Base-by-base conservation (phyloP, 2,113 vertebrate genomes). In the Myotis brandtii region DNA sequence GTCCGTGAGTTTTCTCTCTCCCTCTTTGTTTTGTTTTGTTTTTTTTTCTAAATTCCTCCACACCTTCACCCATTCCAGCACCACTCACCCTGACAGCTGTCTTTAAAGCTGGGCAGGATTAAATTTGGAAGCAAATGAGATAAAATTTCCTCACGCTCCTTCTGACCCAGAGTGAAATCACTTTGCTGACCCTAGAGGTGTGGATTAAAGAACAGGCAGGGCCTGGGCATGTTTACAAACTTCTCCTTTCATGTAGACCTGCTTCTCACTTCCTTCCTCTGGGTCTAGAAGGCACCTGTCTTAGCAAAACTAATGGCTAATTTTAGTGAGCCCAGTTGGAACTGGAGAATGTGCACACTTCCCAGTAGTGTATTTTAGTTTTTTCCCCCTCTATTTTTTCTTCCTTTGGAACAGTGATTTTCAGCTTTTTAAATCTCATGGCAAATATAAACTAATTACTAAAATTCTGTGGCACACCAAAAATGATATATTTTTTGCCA, bases 51-150 rank as follows among this genome's bases (percentile, higher is more conserved):
- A 32, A 20, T 76, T 32, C 73, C 9, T 50, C 43, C 16, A 46
- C 16, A 48, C 43, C 10, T 16, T 30, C 27, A 48, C 14, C 27
- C 43, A 48, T 46, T 25, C 46, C 27, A 14, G 17, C 27, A 69
- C n/a, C 20, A 30, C 73, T 30, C 73, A 32, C 27, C 73, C 46
- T 46, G 48, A 50, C 16, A 50, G 46, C 27, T 32, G 8, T 20
- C 73, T 76, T 76, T 18, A 76, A 76, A 3, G 40, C 25, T 56
- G 32, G 69, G 25, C 32, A 62, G 50, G 75, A 69, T 69, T 84
- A 73, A 59, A 46, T 72, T 34, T 80, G 14, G 18, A 92, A 92
- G 34, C 25, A 89, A 89, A 81, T 27, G 30, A 88, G 12, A 83
- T 40, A 7, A 59, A 80, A 73, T 64, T 84, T 87, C 64, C 70